phyloP scores from a whole-genome alignment of 2,888 invertebrate species.

The Congeria kusceri region DNA sequence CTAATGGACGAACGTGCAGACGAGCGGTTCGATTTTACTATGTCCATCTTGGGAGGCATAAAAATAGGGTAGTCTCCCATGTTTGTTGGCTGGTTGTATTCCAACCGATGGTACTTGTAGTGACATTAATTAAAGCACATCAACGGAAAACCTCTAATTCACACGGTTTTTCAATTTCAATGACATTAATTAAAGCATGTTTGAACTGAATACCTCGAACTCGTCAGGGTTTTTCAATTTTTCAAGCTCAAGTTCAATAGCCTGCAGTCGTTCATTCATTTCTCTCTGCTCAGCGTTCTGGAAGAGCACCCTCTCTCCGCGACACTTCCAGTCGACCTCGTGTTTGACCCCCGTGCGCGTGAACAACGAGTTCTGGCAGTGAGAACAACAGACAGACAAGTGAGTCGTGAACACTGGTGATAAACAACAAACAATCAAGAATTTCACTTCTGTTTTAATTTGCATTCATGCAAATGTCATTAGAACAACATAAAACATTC shows the following conservation, averaged over 20 bases:
- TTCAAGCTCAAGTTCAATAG: constrained; percentile 79
- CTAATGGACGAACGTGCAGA: no score
- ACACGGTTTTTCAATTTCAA: not conserved
- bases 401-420: no score
- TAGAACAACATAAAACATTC: no score
- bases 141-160: no score
- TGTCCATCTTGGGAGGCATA: no score
- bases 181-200: not conserved
- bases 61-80: no score
- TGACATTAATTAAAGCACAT: no score
- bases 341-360: constrained; percentile 73
- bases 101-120: no score
- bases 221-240: constrained; percentile 76
- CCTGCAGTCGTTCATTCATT: constrained; percentile 74
- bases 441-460: no score
- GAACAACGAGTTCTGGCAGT: constrained; percentile 72
- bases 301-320: constrained; percentile 80
- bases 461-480: no score
- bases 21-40: no score
- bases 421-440: constrained; percentile 22
- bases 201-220: constrained; percentile 69
- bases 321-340: constrained; percentile 69
- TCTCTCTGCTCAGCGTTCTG: constrained; percentile 82
- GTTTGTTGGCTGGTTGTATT: no score
- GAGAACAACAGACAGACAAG: constrained; percentile 48